Conservation (phyloP, 2,113 vertebrate genomes). For the Gorilla gorilla region DNA sequence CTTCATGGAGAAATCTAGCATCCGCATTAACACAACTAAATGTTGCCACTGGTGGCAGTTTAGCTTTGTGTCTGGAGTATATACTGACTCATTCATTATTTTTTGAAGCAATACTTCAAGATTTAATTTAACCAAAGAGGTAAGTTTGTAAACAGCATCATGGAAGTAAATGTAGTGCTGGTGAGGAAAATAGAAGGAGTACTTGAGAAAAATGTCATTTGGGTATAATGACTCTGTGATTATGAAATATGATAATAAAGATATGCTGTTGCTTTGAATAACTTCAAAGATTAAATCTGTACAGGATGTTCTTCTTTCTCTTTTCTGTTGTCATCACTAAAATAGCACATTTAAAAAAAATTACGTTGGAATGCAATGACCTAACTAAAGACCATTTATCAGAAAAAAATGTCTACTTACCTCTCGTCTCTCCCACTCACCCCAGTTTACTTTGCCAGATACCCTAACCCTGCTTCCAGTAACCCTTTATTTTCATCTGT, state of each 20-base stretch:
- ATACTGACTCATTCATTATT: not conserved
- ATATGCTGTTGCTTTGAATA: conserved; percentile 62
- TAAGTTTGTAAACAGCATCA: not conserved
- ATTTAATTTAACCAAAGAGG: not conserved
- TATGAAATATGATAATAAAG: conserved; percentile 73
- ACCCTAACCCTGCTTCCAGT: not conserved
- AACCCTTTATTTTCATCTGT: not conserved
- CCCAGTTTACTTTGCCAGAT: not conserved
- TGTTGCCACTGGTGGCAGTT: not conserved
- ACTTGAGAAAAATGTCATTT: conserved; percentile 44
- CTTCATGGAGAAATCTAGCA: not conserved
- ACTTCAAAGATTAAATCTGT: conserved; percentile 33
- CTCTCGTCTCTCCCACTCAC: not conserved
- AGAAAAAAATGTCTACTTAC: not conserved
- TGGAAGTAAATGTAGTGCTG: not conserved
- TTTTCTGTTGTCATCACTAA: conserved; percentile 28
- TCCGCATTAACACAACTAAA: not conserved
- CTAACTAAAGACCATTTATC: not conserved
- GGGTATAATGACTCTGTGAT: conserved; percentile 46
- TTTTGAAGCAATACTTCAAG: not conserved
- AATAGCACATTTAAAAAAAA: conserved; percentile 24
- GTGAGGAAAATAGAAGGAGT: conserved; percentile 21
- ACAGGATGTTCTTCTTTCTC: conserved; percentile 57
- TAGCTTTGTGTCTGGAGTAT: not conserved
- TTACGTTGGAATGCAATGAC: conserved; percentile 22